Evolutionary conservation across 1,140 invertebrate species (phyloP), one percentile per base, ranked within the genome.

Genomic region (Drosophila mayri): DNA sequence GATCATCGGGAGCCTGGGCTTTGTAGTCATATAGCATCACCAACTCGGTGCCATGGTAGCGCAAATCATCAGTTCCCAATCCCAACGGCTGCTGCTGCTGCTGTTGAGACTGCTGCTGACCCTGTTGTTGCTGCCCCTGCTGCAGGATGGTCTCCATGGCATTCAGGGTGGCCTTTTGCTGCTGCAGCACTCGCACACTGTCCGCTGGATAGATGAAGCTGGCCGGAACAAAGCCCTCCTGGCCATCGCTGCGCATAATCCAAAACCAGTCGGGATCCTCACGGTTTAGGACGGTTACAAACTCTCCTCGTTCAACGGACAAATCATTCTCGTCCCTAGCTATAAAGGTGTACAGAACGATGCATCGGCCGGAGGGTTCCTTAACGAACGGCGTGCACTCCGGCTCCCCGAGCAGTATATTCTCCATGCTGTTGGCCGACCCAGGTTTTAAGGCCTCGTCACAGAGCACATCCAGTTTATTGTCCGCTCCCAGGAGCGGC

Each of bases 211-310:
- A 99, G 1, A 99, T 97, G 93, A 98, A 99, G n/a, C 97, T 97
- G 32, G 96, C 96, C 9, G 98, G 98, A 32, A 99, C 98, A 93
- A 99, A 99, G 12, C 98, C 98, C 93, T 99, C 98, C 87, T 98
- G 97, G 1, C 97, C 97, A 92, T 98, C 97, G 81, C 96, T 97
- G 65, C 97, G 94, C 22, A 98, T 95, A 18, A 99, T 97, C 98
- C 98, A 99, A 91, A 97, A 98, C 98, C 98, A 99, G 92, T 99
- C 97, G 1, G 97, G 96, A 93, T 99, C 98, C 92, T 99, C 98
- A 80, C 96, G 94, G 93, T 99, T 99, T 12, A 99, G 93, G 2
- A 99, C 97, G 93, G 98, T 98, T 2, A 99, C 97, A 94, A 98
- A 97, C 92, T 99, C 98, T 8, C 98, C 98, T 54, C 97, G 94